Evolutionary conservation across 1,140 invertebrate species (phyloP), one percentile per base, ranked within the genome.

Genomic region (Bacillus rossius): DNA sequence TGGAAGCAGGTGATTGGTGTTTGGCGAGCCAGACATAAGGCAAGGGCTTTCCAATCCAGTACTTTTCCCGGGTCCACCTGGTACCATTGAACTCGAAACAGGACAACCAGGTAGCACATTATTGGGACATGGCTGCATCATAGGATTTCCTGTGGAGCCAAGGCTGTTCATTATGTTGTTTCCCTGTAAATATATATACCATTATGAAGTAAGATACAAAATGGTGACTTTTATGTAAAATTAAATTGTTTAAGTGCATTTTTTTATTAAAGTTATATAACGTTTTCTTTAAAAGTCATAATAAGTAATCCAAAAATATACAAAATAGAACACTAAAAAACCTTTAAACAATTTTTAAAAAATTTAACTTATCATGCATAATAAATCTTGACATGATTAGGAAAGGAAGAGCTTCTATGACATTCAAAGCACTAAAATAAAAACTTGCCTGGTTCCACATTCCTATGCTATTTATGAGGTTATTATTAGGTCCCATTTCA

Each of bases 41-140:
- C 48, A 38, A 0, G 53, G 49, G 22, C 49, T 45, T 23, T 57
- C 55, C 3, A 55, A 42, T 8, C 53, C 53, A 55, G 53, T 19
- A 17, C 23, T 43, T 34, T 57, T 57, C 70, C 75, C 74, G 69
- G 75, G 75, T 66, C 76, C 73, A 59, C 74, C 71, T 73, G 73
- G 75, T 74, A 75, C 73, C 68, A 29, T 23, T 20, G 61, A 49
- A 59, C 22, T 51, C 19, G 37, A 50, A 7, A 48, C 34, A 13
- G 60, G 41, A 40, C 63, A 64, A 22, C 61, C 57, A 13, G 52
- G 29, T 40, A 64, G 38, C 8, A 62, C 50, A 49, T 37, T 54
- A 42, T 50, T 61, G 38, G 60, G n/a, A 59, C 60, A 61, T 10
- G 62, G 40, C 41, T 62, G 59, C 62, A 67, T 58, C 55, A 64